Evolutionary conservation across 2,797 vertebrate genomes (phyloP), one percentile per base, ranked within the genome.

Genomic region (Parauchenoglanis punctatus): DNA sequence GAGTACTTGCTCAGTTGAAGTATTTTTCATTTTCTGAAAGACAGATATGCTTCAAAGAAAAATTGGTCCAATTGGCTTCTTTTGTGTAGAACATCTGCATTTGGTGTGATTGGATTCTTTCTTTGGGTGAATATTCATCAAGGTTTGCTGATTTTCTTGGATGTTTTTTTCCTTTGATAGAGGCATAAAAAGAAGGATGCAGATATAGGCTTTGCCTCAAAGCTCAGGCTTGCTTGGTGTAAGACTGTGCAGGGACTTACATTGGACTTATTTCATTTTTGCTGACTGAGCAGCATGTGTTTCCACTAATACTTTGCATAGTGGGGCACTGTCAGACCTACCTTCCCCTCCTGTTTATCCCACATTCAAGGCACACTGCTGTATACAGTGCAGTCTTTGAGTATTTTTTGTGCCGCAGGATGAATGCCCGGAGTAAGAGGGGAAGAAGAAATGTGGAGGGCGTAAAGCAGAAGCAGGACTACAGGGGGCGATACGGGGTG

Each of bases 351-450:
- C 73, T 54, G 67, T 83, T 91, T 88, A 88, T 92, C 92, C 91
- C 88, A 90, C 86, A 90, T 93, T 93, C 92, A 86, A 72, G 40
- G 85, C 63, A 46, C 75, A 85, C 10, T 28, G 70, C 76, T 85
- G 46, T 54, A 61, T 90, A 88, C 94, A 95, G 93, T 92, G 87
- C 90, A 18, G 80, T 7, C 80, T 81, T 81, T 63, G 80, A 65
- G 80, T n/a, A 63, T 86, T 89, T 91, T 92, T 94, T 96, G 95
- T 90, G 93, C 90, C 89, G 92, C 87, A 85, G 92, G 93, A 95
- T 95, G 94, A 94, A 93, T 91, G 67, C 90, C 91, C 91, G 78
- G 20, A 90, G 84, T 35, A 25, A 40, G n/a, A 25, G n/a, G 25
- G 89, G 88, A 90, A 90, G 89, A 90, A 91, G 87, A 63, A 58